phyloP scores from a whole-genome alignment of 2,888 invertebrate species.

The Euspilapteryx auroguttella region DNA sequence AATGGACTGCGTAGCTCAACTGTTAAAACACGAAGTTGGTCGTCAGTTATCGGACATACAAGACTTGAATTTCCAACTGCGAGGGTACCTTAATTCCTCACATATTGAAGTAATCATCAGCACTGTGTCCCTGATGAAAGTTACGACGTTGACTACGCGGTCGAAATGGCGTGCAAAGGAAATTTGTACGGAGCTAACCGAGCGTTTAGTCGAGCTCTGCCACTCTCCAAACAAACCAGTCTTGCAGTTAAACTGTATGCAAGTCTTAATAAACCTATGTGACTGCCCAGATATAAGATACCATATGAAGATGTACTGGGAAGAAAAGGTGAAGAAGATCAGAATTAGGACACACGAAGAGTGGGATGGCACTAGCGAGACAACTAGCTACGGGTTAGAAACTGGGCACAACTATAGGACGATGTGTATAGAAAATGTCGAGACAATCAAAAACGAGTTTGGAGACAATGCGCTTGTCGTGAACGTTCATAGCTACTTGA shows the following conservation, averaged over 20 bases:
- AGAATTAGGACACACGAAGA: slow-evolving; percentile 26
- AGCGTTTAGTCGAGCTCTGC: slow-evolving; percentile 20
- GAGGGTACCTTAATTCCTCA: slow-evolving; percentile 14
- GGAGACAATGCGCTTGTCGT: slow-evolving; percentile 24
- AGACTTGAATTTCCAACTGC: slow-evolving; percentile 24
- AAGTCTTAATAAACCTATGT: slow-evolving; percentile 38
- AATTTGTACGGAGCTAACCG: slow-evolving; percentile 19
- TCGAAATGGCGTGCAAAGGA: slow-evolving; percentile 47
- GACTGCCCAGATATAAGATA: slow-evolving; percentile 37
- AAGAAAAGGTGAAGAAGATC: slow-evolving; percentile 16
- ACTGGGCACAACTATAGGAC: slow-evolving; percentile 38
- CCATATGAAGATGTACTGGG: slow-evolving; percentile 25
- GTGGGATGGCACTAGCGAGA: slow-evolving; percentile 36
- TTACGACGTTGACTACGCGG: slow-evolving; percentile 31
- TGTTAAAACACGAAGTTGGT: slow-evolving; percentile 38
- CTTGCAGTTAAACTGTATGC: slow-evolving; percentile 28
- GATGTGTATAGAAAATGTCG: slow-evolving; percentile 28
- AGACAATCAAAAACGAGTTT: slow-evolving; percentile 31
- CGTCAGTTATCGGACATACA: slow-evolving; percentile 29
- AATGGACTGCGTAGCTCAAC: slow-evolving; percentile 36
- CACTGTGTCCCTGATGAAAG: slow-evolving; percentile 26
- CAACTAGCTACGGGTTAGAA: slow-evolving; percentile 22
- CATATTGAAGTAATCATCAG: slow-evolving; percentile 24
- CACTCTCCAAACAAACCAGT: slow-evolving; percentile 20
- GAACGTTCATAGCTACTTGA: slow-evolving; percentile 34